Evolutionary conservation across 2,113 vertebrate genomes (phyloP), one percentile per base, ranked within the genome.

Genomic region (Ursus arctos): DNA sequence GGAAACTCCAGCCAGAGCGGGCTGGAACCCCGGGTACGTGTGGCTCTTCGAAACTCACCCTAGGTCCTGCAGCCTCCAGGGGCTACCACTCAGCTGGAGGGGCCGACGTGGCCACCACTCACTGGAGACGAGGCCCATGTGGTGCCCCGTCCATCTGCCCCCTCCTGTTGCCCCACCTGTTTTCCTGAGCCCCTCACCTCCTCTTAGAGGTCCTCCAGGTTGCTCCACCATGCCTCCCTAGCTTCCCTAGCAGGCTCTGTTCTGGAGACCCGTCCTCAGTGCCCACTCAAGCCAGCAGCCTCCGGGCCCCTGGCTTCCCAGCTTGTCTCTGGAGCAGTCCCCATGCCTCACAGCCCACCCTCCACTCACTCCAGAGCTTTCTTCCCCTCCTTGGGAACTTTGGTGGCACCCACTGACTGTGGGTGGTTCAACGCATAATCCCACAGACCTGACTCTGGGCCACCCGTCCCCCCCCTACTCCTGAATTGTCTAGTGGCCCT

Each of bases 341-440:
- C 61, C 55, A 28, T 0, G 9, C 40, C 81, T 6, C 61, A 28
- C 9, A 61, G 14, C 13, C 18, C 14, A 31, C 21, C 5, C 9
- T 14, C 6, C 47, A 51, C 4, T 7, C 47, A 47, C 12, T 18
- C 47, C 14, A 1, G 24, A n/a, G 18, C 53, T 49, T 36, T 13
- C 69, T 33, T n/a, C 33, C 18, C 24, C 7, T 15, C 12, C 57
- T 51, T 6, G 12, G 2, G 53, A 19, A 47, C 2, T 21, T 11
- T 4, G 7, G 26, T 22, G 40, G 36, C 19, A 13, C 40, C 49
- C 0, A 28, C 22, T 8, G 1, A 11, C 26, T 7, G 4, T 18
- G 4, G 18, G 36, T 0, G 14, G 12, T 4, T 16, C 16, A 55
- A 8, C 51, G 51, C 28, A 16, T 11, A 28, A 21, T 1, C 6